Evolutionary conservation across 2,888 invertebrate species (phyloP), one percentile per base, ranked within the genome.

Genomic region (Cenopis cana): DNA sequence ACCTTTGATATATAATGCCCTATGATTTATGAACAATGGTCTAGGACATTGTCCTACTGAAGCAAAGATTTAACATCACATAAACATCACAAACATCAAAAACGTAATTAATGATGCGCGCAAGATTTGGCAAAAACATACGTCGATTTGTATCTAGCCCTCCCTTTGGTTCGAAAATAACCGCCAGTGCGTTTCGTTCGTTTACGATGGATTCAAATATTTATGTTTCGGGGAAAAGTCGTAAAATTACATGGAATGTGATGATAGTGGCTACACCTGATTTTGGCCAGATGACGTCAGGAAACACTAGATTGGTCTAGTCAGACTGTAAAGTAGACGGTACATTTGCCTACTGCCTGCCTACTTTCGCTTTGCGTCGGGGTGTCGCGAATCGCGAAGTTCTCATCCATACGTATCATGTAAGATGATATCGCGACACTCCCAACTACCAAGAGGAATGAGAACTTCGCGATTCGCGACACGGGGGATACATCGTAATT

Each of bases 61-160:
- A 52, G 20, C 64, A 38, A 9, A 64, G 20, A 54, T 64, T 64
- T 64, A 64, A 64, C 64, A 64, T 64, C 64, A 24, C 36, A 64
- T 64, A 20, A 64, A 64, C 64, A 54, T 20, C 18, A 20, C 20
- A 54, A 64, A 64, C 64, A 64, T 64, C 64, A 64, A 54, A 64
- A 64, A 54, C 36, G n/a, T 64, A 52, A 64, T 64, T 64, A 64
- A 64, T 64, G 38, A 18, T n/a, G n/a, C 46, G 54, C 64, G 52
- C 52, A 38, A 46, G 49, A 38, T 73, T 75, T 76, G 75, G 75
- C 75, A 76, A 74, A 72, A 74, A 74, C 75, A 76, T 55, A 29
- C 60, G 54, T 12, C 67, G 71, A 71, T 71, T 60, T 55, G 71
- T 61, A 71, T 71, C 71, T 60, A 55, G 33, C 52, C 54, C 54